A percentile compares a stretch with the other conserved stretches of the same genome.
Evolutionary conservation across 2,797 vertebrate species (phyloP).

Genomic region (Eremophila alpestris): DNA sequence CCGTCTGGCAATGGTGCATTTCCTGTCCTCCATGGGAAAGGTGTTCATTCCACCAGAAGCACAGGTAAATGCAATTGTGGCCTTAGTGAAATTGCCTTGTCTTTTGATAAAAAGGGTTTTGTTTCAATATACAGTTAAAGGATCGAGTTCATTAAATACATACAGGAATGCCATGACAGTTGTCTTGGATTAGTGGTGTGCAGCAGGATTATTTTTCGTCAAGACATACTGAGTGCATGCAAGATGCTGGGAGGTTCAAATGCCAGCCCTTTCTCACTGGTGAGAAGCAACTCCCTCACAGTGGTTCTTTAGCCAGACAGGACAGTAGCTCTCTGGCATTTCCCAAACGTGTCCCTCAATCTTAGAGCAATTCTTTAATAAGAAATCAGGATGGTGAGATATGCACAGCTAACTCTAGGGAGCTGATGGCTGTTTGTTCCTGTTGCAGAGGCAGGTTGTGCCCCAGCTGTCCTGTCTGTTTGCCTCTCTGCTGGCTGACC

Average conservation of each 20-base stretch:
- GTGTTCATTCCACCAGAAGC: conserved; percentile 80
- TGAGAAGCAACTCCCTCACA: neutral
- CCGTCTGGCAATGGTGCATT: conserved; percentile 82
- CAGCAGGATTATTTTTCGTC: neutral
- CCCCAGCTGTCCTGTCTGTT: conserved; percentile 83
- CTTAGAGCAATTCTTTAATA: neutral
- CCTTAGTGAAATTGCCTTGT: neutral
- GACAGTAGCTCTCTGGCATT: neutral
- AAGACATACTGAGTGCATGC: neutral
- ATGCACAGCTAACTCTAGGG: neutral
- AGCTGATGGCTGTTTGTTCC: neutral
- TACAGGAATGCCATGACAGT: neutral
- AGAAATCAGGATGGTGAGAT: neutral
- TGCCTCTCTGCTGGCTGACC: conserved; percentile 78
- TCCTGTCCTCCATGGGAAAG: conserved; percentile 87
- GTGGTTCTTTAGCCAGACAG: neutral
- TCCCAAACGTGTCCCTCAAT: neutral
- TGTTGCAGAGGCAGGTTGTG: conserved; percentile 83
- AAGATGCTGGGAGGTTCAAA: neutral
- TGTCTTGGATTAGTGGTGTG: neutral
- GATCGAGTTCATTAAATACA: neutral
- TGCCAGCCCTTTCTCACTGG: neutral
- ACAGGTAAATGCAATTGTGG: conserved; percentile 79
- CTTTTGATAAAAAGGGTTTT: neutral
- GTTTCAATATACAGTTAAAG: neutral